phyloP scores from a whole-genome alignment of 1,140 invertebrate genomes.

The Zaprionus capensis region DNA sequence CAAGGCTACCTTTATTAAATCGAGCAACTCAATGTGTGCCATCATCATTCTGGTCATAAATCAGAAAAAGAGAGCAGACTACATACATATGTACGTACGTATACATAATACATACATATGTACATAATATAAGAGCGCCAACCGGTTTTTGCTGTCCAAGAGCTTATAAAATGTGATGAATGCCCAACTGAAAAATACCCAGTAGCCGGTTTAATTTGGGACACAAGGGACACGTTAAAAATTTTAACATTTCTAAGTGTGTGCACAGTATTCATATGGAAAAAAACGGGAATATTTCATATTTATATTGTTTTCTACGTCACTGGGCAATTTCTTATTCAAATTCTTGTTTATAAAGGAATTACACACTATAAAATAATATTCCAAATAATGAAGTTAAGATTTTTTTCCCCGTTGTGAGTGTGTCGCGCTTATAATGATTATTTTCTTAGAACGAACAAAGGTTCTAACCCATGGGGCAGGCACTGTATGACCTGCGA shows the following conservation, averaged over 20 bases:
- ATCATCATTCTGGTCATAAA: conserved; percentile 71
- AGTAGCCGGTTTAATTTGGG: background rate
- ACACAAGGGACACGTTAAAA: background rate
- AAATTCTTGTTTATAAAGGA: conserved; percentile 24
- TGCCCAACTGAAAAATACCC: background rate
- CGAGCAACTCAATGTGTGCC: conserved; percentile 44
- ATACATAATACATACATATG: too few species aligned
- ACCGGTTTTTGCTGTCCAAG: too few species aligned
- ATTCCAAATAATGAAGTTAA: too few species aligned
- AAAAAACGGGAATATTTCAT: conserved; percentile 59
- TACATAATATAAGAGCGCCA: too few species aligned
- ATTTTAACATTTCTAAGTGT: too few species aligned
- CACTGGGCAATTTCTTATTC: conserved; percentile 11
- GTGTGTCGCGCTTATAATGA: background rate
- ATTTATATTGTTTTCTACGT: conserved; percentile 58
- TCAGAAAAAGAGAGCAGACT: conserved; percentile 46
- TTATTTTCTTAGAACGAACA: conserved; percentile 10
- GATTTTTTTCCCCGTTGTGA: too few species aligned
- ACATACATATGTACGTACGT: background rate
- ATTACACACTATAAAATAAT: conserved; percentile 5
- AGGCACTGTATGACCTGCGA: background rate
- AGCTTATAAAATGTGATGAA: conserved; percentile 50
- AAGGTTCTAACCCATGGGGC: conserved; percentile 10
- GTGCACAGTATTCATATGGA: background rate
- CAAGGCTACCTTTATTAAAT: conserved; percentile 68